phyloP scores from a whole-genome alignment of 2,113 vertebrate species.

The Oophaga pumilio region DNA sequence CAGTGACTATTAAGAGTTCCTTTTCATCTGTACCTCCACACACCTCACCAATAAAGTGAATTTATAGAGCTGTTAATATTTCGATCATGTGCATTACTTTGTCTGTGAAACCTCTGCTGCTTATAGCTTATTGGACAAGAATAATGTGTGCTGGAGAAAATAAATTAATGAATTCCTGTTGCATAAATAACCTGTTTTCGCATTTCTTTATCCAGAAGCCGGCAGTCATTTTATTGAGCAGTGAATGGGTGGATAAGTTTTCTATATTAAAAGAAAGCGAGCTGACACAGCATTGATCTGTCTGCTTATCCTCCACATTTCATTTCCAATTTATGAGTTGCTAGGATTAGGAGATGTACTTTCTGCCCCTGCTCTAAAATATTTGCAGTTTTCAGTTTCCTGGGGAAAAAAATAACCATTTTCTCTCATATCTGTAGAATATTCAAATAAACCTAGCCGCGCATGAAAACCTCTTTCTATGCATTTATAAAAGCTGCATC shows the following conservation, averaged over 20 bases:
- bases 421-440: slow-evolving; percentile 23
- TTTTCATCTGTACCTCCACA: not conserved
- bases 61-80: not conserved
- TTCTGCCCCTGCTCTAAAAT: slow-evolving; percentile 35
- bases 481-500: slow-evolving; percentile 34
- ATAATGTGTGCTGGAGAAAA: slow-evolving; percentile 13
- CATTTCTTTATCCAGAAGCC: not conserved
- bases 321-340: slow-evolving; percentile 50
- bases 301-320: slow-evolving; percentile 45
- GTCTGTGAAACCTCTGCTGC: not conserved
- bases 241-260: slow-evolving; percentile 31
- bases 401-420: not conserved
- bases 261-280: slow-evolving; percentile 34
- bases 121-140: not conserved
- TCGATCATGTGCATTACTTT: not conserved
- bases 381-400: slow-evolving; percentile 28
- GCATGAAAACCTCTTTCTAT: slow-evolving; percentile 34
- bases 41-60: not conserved
- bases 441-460: slow-evolving; percentile 47
- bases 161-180: slow-evolving; percentile 8
- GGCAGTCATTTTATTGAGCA: slow-evolving; percentile 38
- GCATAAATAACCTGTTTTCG: slow-evolving; percentile 17
- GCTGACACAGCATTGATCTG: slow-evolving; percentile 45
- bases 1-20: not conserved
- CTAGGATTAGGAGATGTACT: slow-evolving; percentile 47